Conservation (phyloP, 2,888 invertebrate genomes). For the Rhimphoctona megacephalus region DNA sequence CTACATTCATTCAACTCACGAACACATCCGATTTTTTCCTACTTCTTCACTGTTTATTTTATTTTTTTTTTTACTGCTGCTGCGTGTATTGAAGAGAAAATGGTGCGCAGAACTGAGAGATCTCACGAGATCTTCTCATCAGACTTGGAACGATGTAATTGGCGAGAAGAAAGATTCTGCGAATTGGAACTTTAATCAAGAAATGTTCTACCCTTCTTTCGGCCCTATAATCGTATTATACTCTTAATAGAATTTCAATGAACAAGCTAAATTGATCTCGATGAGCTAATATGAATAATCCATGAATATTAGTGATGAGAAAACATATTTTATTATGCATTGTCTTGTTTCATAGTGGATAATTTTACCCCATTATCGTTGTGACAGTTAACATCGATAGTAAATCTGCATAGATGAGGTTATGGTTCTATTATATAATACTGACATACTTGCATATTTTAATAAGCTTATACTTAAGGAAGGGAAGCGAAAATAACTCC, state of each 20-base stretch:
- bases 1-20: not conserved
- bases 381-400: not conserved
- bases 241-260: not conserved
- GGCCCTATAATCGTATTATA: not conserved
- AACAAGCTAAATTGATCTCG: not conserved
- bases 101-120: not conserved
- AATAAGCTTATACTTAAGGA: not conserved
- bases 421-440: not conserved
- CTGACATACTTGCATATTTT: not conserved
- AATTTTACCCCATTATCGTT: not conserved
- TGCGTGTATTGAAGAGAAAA: not conserved
- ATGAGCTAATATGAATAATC: not conserved
- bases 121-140: conserved; percentile 7
- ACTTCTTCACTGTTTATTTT: not conserved
- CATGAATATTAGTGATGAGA: no score
- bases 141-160: not conserved
- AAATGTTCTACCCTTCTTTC: not conserved
- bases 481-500: not conserved
- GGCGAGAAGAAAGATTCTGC: not conserved
- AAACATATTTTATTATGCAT: not conserved
- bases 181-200: not conserved
- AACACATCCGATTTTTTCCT: not conserved
- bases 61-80: not conserved
- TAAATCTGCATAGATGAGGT: not conserved
- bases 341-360: not conserved